Evolutionary conservation across 2,888 invertebrate species (phyloP).

Genomic region (Allolobophora icterica): DNA sequence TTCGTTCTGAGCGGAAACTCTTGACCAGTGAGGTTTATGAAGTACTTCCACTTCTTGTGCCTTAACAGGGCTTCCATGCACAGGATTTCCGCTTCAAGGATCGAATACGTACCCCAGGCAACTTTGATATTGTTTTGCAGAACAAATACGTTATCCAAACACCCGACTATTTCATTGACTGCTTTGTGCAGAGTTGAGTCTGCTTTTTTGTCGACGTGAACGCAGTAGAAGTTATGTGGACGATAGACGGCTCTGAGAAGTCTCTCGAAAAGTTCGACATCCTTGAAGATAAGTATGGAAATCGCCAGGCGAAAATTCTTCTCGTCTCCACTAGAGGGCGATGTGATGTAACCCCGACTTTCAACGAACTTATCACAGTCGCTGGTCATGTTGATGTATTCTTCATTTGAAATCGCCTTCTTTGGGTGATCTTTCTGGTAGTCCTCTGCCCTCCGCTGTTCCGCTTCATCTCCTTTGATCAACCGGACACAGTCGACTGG

Average conservation of each 20-base stretch:
- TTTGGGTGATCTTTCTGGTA: not conserved
- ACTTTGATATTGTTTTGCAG: slow-evolving; percentile 30
- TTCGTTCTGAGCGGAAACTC: slow-evolving; percentile 61
- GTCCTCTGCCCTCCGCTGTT: not conserved
- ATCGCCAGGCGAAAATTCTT: slow-evolving; percentile 37
- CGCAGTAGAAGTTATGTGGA: slow-evolving; percentile 49
- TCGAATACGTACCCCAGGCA: slow-evolving; percentile 40
- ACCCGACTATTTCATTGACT: slow-evolving; percentile 28
- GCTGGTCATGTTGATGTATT: not conserved
- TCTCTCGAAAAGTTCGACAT: slow-evolving; percentile 43
- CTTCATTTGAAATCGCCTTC: not conserved
- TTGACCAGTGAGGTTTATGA: slow-evolving; percentile 60
- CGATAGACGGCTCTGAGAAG: slow-evolving; percentile 46
- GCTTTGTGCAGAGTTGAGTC: slow-evolving; percentile 6
- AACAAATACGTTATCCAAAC: slow-evolving; percentile 41
- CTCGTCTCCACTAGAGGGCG: slow-evolving; percentile 27
- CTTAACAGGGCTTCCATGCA: slow-evolving; percentile 36
- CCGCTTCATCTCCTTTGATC: not conserved
- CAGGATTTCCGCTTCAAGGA: slow-evolving; percentile 39
- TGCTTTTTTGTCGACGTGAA: slow-evolving; percentile 47
- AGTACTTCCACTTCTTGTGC: slow-evolving; percentile 45
- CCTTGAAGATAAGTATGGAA: slow-evolving; percentile 38
- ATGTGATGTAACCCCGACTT: not conserved
- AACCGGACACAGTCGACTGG: not conserved
- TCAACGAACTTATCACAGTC: not conserved